Percentiles rank a stretch among this genome's conserved stretches.
Evolutionary conservation across 2,888 invertebrate species (phyloP).

Genomic region (Morpho achilles): DNA sequence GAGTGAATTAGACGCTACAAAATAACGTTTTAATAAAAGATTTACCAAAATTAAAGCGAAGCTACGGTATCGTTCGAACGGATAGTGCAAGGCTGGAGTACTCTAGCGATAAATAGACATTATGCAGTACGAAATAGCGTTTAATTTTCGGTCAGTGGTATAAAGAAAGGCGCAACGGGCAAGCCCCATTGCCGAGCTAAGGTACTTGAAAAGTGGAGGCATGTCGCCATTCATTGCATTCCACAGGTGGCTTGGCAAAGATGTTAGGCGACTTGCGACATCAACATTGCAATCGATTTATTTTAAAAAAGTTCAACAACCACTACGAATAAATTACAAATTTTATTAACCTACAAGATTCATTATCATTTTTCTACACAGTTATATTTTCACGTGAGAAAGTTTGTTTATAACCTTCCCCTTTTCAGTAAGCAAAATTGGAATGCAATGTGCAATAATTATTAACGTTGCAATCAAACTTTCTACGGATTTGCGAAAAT

Average conservation of each 20-base stretch:
- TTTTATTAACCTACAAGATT: no score
- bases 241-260: conserved; percentile 30
- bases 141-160: not conserved
- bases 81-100: conserved; percentile 11
- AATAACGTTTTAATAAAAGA: conserved; percentile 9
- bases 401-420: not conserved
- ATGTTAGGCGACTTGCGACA: conserved; percentile 21
- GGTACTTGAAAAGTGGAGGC: conserved; percentile 24
- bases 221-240: conserved; percentile 27
- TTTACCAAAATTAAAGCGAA: conserved; percentile 6
- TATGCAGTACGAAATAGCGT: no score
- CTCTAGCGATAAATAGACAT: no score
- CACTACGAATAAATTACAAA: no score
- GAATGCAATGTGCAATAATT: conserved; percentile 16
- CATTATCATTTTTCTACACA: not conserved
- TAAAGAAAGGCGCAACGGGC: conserved; percentile 20
- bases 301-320: conserved; percentile 1
- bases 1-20: conserved; percentile 2
- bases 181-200: conserved; percentile 16
- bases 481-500: conserved; percentile 66
- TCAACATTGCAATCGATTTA: conserved; percentile 7
- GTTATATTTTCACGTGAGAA: not conserved
- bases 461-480: conserved; percentile 36
- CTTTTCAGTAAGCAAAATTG: not conserved
- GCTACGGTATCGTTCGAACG: conserved; percentile 12